These are phyloP conservation scores for Silurus meridionalis DNA, from an alignment of 2,113 vertebrate genomes.

Conservation along the genomic window DNA sequence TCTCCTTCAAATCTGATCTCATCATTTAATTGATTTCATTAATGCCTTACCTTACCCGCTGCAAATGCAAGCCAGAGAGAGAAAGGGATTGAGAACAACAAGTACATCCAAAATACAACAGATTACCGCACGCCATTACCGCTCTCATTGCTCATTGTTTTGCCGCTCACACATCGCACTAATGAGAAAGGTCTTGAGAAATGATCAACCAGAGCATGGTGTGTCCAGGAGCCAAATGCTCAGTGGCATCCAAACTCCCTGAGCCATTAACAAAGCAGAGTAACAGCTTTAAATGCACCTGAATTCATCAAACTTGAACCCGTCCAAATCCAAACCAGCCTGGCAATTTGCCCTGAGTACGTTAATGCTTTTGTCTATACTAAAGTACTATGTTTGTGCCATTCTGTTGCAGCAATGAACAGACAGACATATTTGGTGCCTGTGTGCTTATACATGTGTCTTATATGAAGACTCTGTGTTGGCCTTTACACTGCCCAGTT, in stretches of 20 bases:
- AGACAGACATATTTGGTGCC: neutral
- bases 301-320: neutral
- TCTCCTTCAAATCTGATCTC: constrained; percentile 52
- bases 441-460: neutral
- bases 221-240: neutral
- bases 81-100: constrained; percentile 2
- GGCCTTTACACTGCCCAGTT: neutral
- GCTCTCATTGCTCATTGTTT: constrained; percentile 31
- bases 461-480: neutral
- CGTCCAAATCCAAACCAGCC: neutral
- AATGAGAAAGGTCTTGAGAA: constrained; percentile 37
- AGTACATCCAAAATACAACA: neutral
- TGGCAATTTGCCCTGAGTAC: neutral
- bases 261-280: neutral
- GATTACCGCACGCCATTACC: constrained; percentile 14
- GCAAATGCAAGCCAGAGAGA: neutral
- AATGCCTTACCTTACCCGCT: constrained; percentile 35
- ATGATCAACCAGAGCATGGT: neutral
- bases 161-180: constrained; percentile 23
- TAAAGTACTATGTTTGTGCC: neutral
- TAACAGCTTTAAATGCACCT: constrained; percentile 5
- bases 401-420: neutral
- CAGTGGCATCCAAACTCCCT: neutral
- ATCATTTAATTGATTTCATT: constrained; percentile 59
- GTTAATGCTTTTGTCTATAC: neutral